Conservation (phyloP, 2,888 invertebrate species). For the Tetragonisca angustula region DNA sequence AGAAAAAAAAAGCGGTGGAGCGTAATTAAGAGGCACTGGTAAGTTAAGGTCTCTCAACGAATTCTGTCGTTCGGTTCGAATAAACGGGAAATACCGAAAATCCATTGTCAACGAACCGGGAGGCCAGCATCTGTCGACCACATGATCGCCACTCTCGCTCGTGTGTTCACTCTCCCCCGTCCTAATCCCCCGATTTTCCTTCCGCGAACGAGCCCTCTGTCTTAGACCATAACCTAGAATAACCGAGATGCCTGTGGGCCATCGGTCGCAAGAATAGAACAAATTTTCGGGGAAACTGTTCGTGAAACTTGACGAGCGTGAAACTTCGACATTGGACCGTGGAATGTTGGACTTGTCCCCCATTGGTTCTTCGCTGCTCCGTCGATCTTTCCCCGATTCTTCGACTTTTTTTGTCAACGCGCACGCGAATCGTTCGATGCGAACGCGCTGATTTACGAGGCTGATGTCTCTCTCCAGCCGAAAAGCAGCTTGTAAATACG, state of each 20-base stretch:
- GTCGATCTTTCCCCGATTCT: not conserved
- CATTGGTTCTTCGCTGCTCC: constrained; percentile 30
- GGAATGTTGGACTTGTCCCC: not conserved
- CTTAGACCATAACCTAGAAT: constrained; percentile 64
- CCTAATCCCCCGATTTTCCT: constrained; percentile 63
- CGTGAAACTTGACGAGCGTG: constrained; percentile 22
- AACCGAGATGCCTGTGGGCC: constrained; percentile 48
- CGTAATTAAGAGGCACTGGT: constrained; percentile 32
- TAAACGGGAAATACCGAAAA: constrained; percentile 65
- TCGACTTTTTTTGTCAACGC: too few species aligned
- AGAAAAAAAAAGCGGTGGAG: too few species aligned
- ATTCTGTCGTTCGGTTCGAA: constrained; percentile 38
- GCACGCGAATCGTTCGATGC: too few species aligned
- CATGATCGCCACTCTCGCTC: constrained; percentile 69
- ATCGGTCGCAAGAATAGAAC: constrained; percentile 33
- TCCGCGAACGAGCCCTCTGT: constrained; percentile 58
- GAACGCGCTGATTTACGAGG: not conserved
- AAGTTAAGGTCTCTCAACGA: constrained; percentile 22
- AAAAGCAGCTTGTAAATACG: constrained; percentile 25
- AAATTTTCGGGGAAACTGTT: constrained; percentile 39
- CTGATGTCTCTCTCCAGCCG: not conserved
- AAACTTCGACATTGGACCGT: not conserved
- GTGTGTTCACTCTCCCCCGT: constrained; percentile 8
- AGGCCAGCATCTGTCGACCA: constrained; percentile 77
- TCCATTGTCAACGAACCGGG: constrained; percentile 67